Evolutionary conservation across 2,797 vertebrate species (phyloP).

Genomic region (Acanthiza pusilla): DNA sequence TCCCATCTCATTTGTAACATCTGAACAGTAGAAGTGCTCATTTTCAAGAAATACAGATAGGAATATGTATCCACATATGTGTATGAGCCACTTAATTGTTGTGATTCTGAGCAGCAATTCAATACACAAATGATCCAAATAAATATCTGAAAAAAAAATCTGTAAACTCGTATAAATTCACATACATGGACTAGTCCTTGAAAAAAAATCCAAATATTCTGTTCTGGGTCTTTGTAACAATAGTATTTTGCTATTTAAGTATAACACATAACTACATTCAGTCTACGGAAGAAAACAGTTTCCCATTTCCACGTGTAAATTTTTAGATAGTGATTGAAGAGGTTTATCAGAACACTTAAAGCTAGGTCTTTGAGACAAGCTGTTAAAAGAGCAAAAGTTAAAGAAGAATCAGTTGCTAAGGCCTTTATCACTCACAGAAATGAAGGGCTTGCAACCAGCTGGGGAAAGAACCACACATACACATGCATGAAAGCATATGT

Average conservation of each 20-base stretch:
- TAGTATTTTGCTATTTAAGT: not conserved
- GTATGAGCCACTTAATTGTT: not conserved
- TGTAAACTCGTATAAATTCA: not conserved
- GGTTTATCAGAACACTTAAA: conserved; percentile 33
- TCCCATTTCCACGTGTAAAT: not conserved
- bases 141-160: not conserved
- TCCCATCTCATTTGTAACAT: not conserved
- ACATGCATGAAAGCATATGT: not conserved
- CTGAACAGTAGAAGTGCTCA: not conserved
- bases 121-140: not conserved
- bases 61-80: not conserved
- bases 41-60: not conserved
- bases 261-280: not conserved
- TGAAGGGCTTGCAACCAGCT: not conserved
- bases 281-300: not conserved
- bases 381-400: not conserved
- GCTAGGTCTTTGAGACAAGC: conserved; percentile 29
- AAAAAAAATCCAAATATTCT: not conserved
- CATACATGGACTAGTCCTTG: not conserved
- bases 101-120: not conserved
- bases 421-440: not conserved
- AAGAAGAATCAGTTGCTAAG: not conserved
- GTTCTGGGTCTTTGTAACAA: not conserved
- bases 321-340: conserved; percentile 5
- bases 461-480: not conserved